phyloP scores from a whole-genome alignment of 2,113 vertebrate species.

The Hippocampus barbouri region DNA sequence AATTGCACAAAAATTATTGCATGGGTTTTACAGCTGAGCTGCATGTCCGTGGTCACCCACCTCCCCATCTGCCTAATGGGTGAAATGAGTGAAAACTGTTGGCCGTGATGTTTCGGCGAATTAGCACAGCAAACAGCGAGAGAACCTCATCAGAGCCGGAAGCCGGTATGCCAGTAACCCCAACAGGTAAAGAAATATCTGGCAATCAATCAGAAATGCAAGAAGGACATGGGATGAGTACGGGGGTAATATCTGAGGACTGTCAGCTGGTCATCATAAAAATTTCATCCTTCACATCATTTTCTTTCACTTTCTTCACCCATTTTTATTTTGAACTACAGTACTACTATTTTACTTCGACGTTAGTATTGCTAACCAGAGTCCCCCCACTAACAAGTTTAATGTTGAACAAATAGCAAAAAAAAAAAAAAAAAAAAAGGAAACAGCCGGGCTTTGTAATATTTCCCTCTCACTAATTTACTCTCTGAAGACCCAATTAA shows the following conservation, averaged over 20 bases:
- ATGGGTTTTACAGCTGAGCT: constrained; percentile 22
- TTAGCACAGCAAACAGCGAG: constrained; percentile 64
- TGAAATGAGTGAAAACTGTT: constrained; percentile 57
- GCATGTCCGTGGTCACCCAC: constrained; percentile 48
- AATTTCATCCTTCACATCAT: constrained; percentile 8
- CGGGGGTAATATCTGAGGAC: constrained; percentile 37
- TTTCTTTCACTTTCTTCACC: constrained; percentile 4
- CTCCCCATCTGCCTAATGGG: constrained; percentile 76
- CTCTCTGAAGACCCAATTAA: constrained; percentile 3
- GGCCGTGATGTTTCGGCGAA: constrained; percentile 58
- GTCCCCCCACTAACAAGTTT: background rate
- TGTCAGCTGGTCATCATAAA: constrained; percentile 41
- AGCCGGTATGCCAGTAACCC: constrained; percentile 51
- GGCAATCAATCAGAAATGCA: constrained; percentile 48
- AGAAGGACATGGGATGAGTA: constrained; percentile 29
- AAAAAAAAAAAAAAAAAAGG: background rate
- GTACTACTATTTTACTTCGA: background rate
- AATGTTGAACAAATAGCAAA: background rate
- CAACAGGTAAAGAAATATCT: constrained; percentile 62
- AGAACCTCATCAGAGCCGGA: constrained; percentile 58
- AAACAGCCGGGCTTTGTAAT: background rate
- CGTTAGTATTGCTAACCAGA: background rate
- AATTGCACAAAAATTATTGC: constrained; percentile 29
- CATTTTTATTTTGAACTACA: constrained; percentile 1
- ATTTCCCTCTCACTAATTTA: background rate